phyloP scores from a whole-genome alignment of 2,797 vertebrate species.

The Telmatherina bonti region DNA sequence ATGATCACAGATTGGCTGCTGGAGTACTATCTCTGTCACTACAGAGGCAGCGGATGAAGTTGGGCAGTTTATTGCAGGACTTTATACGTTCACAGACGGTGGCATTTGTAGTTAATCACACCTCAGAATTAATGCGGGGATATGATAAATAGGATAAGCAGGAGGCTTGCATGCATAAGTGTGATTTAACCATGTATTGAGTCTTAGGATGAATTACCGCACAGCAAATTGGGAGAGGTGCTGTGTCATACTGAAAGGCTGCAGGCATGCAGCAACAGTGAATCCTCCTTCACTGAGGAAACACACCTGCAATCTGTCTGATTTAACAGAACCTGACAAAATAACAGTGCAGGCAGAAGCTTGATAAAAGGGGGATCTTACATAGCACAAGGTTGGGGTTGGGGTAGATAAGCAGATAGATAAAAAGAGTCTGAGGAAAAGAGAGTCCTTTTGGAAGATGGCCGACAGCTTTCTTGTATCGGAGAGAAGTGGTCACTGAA shows the following conservation, averaged over 20 bases:
- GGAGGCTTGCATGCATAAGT: constrained; percentile 59
- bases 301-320: constrained; percentile 75
- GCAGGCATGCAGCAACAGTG: constrained; percentile 49
- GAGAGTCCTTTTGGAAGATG: constrained; percentile 62
- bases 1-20: constrained; percentile 57
- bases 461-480: constrained; percentile 66
- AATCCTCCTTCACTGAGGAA: constrained; percentile 57
- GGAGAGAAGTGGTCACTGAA: constrained; percentile 64
- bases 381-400: constrained; percentile 35
- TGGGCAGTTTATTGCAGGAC: constrained; percentile 61
- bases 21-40: constrained; percentile 58
- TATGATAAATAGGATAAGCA: constrained; percentile 65
- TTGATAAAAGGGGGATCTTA: constrained; percentile 17
- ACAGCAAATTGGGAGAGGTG: constrained; percentile 58
- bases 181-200: constrained; percentile 59
- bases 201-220: constrained; percentile 54
- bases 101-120: constrained; percentile 68
- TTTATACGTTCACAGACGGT: constrained; percentile 47
- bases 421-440: constrained; percentile 57
- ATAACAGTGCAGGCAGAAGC: constrained; percentile 5
- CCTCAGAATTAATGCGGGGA: constrained; percentile 57
- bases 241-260: constrained; percentile 59
- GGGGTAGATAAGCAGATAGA: constrained; percentile 49
- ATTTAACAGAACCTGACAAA: constrained; percentile 69
- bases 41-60: constrained; percentile 53